These are phyloP conservation scores for Telmatochromis bifrenatus DNA, from an alignment of 2,113 vertebrate species.

Conservation along the genomic window DNA sequence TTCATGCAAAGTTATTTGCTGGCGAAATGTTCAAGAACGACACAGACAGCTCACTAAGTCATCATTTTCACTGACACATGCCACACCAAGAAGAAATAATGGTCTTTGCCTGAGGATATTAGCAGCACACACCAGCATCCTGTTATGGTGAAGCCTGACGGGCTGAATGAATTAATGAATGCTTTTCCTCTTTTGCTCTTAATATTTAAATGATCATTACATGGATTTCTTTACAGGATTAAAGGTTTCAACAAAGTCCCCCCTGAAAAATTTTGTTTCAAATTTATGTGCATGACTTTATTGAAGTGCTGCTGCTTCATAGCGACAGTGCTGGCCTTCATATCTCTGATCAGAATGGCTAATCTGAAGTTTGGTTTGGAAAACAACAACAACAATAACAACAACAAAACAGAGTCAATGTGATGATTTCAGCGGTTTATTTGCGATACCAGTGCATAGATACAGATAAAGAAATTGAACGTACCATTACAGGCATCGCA, in stretches of 20 bases:
- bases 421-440: not conserved
- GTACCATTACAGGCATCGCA: not conserved
- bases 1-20: not conserved
- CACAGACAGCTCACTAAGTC: not conserved
- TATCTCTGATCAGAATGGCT: not conserved
- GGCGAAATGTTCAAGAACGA: not conserved
- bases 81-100: not conserved
- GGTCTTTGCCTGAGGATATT: not conserved
- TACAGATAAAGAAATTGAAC: not conserved
- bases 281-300: not conserved
- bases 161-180: not conserved
- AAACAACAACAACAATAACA: not conserved
- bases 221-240: not conserved
- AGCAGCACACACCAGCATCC: not conserved
- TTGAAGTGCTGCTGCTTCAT: not conserved
- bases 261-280: not conserved
- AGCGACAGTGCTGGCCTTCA: not conserved
- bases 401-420: not conserved
- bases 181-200: not conserved
- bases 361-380: not conserved
- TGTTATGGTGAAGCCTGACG: rapidly evolving
- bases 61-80: not conserved
- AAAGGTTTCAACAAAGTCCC: not conserved
- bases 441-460: not conserved
- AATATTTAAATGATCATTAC: not conserved